A percentile compares a stretch with the other conserved stretches of the same genome.
phyloP scores from a whole-genome alignment of 2,797 vertebrate genomes.

The Crocidura indochinensis region DNA sequence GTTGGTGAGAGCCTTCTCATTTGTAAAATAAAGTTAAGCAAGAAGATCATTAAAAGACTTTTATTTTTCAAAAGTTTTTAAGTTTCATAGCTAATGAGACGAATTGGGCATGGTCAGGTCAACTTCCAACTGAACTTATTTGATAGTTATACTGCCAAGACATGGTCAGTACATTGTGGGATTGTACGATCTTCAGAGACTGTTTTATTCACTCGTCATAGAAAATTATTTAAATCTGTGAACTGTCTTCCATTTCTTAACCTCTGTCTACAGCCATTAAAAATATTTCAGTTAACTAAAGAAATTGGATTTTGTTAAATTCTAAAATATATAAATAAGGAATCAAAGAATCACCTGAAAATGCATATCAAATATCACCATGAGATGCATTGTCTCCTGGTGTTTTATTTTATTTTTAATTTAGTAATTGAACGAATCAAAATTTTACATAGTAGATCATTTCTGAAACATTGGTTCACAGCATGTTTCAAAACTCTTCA shows the following conservation, averaged over 20 bases:
- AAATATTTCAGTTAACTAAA: constrained; percentile 15
- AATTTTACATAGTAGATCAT: constrained; percentile 59
- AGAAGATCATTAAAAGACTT: constrained; percentile 22
- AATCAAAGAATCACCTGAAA: constrained; percentile 35
- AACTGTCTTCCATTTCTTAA: neutral
- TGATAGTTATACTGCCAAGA: neutral
- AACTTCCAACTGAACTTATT: constrained; percentile 12
- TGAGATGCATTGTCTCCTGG: neutral
- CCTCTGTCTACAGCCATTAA: constrained; percentile 18
- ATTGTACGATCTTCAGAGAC: neutral
- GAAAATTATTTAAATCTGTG: neutral
- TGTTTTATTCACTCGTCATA: constrained; percentile 19
- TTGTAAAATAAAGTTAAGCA: constrained; percentile 4
- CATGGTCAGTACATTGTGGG: neutral
- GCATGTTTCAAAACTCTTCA: constrained; percentile 53
- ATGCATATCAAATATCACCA: neutral
- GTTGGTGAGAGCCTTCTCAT: neutral
- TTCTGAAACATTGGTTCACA: constrained; percentile 68
- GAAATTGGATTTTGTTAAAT: constrained; percentile 40
- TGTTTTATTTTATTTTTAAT: constrained; percentile 47
- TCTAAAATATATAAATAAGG: neutral
- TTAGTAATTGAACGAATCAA: constrained; percentile 53
- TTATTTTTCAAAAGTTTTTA: constrained; percentile 21
- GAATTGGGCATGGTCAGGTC: neutral
- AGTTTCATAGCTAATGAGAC: neutral